Base-by-base conservation (phyloP, 2,797 vertebrate species). In the Dipus sagitta region DNA sequence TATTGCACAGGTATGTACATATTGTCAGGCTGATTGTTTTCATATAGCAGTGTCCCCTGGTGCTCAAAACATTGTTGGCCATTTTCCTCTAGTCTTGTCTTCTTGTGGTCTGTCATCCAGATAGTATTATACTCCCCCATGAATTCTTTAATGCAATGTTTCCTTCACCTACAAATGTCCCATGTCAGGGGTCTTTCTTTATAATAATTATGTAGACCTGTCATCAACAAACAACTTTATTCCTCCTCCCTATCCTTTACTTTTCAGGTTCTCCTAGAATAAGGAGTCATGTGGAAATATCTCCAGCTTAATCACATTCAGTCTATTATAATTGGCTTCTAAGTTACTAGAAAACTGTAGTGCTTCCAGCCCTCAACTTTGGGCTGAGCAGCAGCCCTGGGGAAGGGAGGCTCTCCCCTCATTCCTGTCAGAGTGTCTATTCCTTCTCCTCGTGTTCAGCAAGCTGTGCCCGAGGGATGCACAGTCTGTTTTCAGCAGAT, bases 191-290 rank as follows among this genome's bases (percentile, higher is more conserved):
- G 1, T 54, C 21, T 52, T 88, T 84, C 7, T 60, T 42, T 75
- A 6, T 28, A 58, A 54, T 82, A 91, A 86, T 21, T 20, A 34
- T 86, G 54, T 58, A 58, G 54, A 58, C 54, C 54, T 84, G 18
- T 70, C 62, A 21, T 42, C 72, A n/a, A 9, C 34, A 70, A 68
- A 30, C 64, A 30, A 58, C 42, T 79, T 79, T 47, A 47, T 60
- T 80, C 64, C 77, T 90, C 79, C 30, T 30, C 70, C n/a, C 26
- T 6, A 2, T 28, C 24, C 4, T 9, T 38, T 54, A 24, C 26
- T 88, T 60, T 90, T 80, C 28, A 77, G 68, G 23, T 38, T 80
- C 54, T 77, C 76, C 52, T 77, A 86, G 85, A 89, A 91, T 83
- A 65, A 82, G 47, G 72, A 88, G 32, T 72, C 32, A 52, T 30